Base-by-base conservation (phyloP, 2,888 invertebrate genomes). In the Tiliacea aurago region DNA sequence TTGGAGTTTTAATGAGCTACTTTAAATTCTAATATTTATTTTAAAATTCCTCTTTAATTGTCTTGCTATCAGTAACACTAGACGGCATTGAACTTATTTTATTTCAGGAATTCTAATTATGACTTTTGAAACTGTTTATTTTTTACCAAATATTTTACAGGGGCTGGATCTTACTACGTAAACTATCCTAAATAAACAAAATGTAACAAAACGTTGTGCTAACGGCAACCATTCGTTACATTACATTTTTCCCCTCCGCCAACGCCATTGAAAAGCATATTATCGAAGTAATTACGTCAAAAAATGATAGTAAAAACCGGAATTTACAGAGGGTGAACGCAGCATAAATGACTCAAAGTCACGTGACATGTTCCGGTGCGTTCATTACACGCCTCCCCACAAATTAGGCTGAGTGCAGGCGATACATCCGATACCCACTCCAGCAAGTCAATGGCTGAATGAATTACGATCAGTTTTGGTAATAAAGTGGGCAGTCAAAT, bases 401-500 rank as follows among this genome's bases (percentile, higher is more conserved):
- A 89, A 91, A 93, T 93, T 94, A 92, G 87, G 80, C 89, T 88
- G 88, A 93, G 93, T 93, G 93, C 92, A 90, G 75, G 81, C 79
- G 73, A 86, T 84, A 87, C 80, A 82, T 86, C 83, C 68, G 80
- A 80, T 85, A 87, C 74, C 81, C 84, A 85, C 85, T 87, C 85
- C 79, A 81, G 69, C 67, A 80, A 83, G 87, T 81, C 88, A 84
- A 81, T 86, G 81, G 77, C 15, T 64, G 78, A 87, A 72, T 84
- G 78, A 84, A 73, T 86, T 80, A 84, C 84, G 73, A 81, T 74
- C 82, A 77, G 73, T 76, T 84, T 86, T 76, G 71, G 73, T 81
- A 81, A 78, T 81, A 82, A 78, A 86, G 81, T 80, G 81, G 69
- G 63, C 62, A 71, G 68, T 41, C 51, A 56, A 80, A 80, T 47